Percentiles rank a stretch among this genome's conserved stretches.
These are phyloP conservation scores for Cirrhinus mrigala DNA, from an alignment of 2,797 vertebrate species.

Conservation along the genomic window DNA sequence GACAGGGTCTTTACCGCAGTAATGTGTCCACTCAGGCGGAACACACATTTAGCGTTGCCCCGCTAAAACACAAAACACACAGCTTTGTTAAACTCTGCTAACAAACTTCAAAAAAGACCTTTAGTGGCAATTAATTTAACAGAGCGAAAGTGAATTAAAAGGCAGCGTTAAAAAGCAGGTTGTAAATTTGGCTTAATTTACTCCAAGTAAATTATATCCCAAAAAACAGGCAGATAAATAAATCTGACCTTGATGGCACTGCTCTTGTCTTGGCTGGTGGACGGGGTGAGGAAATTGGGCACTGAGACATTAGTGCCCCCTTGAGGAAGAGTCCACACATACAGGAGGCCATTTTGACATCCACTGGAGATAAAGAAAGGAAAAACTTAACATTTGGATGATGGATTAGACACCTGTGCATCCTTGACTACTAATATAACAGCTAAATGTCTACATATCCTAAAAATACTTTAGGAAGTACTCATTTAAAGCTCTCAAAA, in stretches of 20 bases:
- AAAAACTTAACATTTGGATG: background rate
- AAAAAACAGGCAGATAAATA: background rate
- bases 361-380: constrained; percentile 69
- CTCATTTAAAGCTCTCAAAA: constrained; percentile 11
- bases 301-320: constrained; percentile 74
- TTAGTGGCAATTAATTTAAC: background rate
- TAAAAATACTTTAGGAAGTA: constrained; percentile 1
- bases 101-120: background rate
- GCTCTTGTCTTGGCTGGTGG: constrained; percentile 71
- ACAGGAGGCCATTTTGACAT: constrained; percentile 83
- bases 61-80: constrained; percentile 61
- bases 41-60: constrained; percentile 77
- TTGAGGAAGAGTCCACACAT: constrained; percentile 84
- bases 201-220: background rate
- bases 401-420: constrained; percentile 11
- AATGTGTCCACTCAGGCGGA: constrained; percentile 82
- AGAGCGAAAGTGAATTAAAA: constrained; percentile 4
- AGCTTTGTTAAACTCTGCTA: background rate
- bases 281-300: constrained; percentile 71
- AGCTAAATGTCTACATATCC: constrained; percentile 1
- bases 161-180: background rate
- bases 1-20: constrained; percentile 82
- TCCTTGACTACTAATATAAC: background rate
- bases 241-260: constrained; percentile 72
- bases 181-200: constrained; percentile 13